phyloP scores from a whole-genome alignment of 2,888 invertebrate genomes.

The Drosophila tanythrix region DNA sequence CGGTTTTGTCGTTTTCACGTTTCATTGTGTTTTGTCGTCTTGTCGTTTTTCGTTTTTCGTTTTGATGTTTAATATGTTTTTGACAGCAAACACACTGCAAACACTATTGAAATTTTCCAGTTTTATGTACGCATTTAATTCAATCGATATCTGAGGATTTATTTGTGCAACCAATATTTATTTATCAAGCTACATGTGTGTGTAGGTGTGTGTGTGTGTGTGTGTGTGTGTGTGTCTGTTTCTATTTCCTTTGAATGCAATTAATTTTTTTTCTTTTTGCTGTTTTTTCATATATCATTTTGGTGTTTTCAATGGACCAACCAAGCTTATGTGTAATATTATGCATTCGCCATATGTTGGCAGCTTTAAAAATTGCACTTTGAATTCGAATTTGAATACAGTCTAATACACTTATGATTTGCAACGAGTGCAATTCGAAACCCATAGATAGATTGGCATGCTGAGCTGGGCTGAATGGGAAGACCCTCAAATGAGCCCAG shows the following conservation, averaged over 20 bases:
- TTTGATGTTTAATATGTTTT: slow-evolving; percentile 20
- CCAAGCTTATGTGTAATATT: slow-evolving; percentile 35
- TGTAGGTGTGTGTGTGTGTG: too few species aligned
- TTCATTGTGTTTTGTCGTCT: not conserved
- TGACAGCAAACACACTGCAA: slow-evolving; percentile 1
- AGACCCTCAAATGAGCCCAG: not conserved
- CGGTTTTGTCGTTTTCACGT: not conserved
- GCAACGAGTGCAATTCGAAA: not conserved
- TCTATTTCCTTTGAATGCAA: not conserved
- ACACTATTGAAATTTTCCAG: slow-evolving; percentile 17
- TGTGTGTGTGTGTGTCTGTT: not conserved
- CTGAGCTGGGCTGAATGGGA: not conserved
- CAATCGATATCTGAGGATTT: slow-evolving; percentile 22
- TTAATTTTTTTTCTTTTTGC: slow-evolving; percentile 2
- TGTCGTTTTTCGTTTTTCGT: not conserved
- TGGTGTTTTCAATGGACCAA: not conserved
- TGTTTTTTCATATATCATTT: not conserved
- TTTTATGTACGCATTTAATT: slow-evolving; percentile 21
- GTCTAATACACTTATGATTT: not conserved
- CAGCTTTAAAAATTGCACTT: slow-evolving; percentile 1
- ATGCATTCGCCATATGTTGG: slow-evolving; percentile 12
- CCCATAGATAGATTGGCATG: not conserved
- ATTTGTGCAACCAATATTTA: slow-evolving; percentile 8
- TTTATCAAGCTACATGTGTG: not conserved
- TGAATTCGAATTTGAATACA: not conserved